Percentiles rank a stretch among this genome's conserved stretches.
These are phyloP conservation scores for Eilema depressum DNA, from an alignment of 2,888 invertebrate species.

Conservation along the genomic window DNA sequence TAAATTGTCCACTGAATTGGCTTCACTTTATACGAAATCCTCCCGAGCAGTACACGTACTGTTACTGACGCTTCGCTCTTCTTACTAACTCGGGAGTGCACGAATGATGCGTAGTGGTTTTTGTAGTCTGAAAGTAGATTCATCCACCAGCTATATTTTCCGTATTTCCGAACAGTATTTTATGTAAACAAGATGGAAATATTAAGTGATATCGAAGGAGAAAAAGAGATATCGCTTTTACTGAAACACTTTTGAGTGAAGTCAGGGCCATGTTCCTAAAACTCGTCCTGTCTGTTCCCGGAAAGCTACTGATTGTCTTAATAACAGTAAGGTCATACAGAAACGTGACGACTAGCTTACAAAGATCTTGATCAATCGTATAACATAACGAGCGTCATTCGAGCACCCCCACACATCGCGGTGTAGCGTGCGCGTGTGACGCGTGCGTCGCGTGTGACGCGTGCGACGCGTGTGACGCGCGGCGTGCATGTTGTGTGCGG, in stretches of 20 bases:
- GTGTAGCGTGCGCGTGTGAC: neutral
- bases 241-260: too few species aligned
- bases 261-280: too few species aligned
- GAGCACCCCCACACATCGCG: neutral
- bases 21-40: slow-evolving; percentile 14
- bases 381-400: neutral
- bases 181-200: too few species aligned
- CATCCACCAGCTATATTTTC: neutral
- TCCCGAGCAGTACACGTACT: slow-evolving; percentile 20
- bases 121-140: neutral
- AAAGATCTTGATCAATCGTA: neutral
- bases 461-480: neutral
- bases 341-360: neutral
- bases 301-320: neutral
- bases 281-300: too few species aligned
- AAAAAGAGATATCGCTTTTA: neutral
- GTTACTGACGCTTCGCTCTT: slow-evolving; percentile 35
- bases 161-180: neutral
- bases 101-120: slow-evolving; percentile 15
- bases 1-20: slow-evolving; percentile 23
- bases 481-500: slow-evolving; percentile 7
- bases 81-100: slow-evolving; percentile 26
- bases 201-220: neutral
- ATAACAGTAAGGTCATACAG: neutral
- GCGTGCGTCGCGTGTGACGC: neutral